A percentile compares a stretch with the other conserved stretches of the same genome.
phyloP scores from a whole-genome alignment of 2,888 invertebrate species.

The Lissonota sp. region DNA sequence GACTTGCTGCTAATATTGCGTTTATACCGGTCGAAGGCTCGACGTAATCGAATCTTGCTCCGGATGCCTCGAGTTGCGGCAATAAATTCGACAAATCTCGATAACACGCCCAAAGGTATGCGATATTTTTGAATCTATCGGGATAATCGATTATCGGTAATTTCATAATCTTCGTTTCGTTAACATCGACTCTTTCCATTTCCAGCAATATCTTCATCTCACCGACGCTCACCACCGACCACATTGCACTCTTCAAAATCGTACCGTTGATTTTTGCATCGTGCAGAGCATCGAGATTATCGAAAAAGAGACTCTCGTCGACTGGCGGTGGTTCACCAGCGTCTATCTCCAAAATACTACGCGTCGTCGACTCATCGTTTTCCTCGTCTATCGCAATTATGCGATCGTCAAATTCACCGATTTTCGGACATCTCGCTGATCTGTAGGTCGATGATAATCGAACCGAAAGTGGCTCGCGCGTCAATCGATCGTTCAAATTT shows the following conservation, averaged over 20 bases:
- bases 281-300: conserved; percentile 77
- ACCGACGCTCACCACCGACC: conserved; percentile 75
- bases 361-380: conserved; percentile 29
- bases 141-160: conserved; percentile 60
- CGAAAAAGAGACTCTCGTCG: conserved; percentile 81
- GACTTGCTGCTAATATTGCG: conserved; percentile 90
- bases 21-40: conserved; percentile 90
- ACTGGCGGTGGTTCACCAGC: conserved; percentile 80
- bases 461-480: conserved; percentile 69
- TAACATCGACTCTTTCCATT: conserved; percentile 74
- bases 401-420: conserved; percentile 67
- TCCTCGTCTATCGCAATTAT: conserved; percentile 62
- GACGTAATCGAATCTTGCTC: conserved; percentile 89
- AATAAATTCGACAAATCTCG: conserved; percentile 89
- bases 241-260: conserved; percentile 76
- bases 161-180: conserved; percentile 60
- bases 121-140: conserved; percentile 85
- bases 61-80: conserved; percentile 87
- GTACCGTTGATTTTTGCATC: conserved; percentile 72
- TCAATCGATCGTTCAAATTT: conserved; percentile 72
- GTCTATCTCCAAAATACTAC: conserved; percentile 76
- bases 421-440: conserved; percentile 70
- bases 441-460: conserved; percentile 74
- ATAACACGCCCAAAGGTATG: conserved; percentile 92
- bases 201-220: conserved; percentile 78